Percentiles rank a stretch among this genome's conserved stretches.
Evolutionary conservation across 2,113 vertebrate species (phyloP).

Genomic region (Carassius gibelio): DNA sequence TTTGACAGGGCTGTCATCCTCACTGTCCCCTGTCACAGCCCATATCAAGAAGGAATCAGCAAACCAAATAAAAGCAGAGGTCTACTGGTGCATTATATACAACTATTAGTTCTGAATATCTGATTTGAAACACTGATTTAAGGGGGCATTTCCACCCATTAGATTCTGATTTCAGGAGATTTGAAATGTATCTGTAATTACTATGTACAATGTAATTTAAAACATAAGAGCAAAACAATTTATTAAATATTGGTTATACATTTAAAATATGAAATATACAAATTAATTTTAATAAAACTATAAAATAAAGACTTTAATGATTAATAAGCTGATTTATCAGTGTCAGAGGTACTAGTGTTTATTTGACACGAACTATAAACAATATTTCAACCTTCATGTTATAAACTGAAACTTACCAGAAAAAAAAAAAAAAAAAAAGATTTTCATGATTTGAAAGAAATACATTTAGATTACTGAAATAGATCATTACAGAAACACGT

Average conservation of each 20-base stretch:
- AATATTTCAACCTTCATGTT: not conserved
- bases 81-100: not conserved
- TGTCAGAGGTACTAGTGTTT: not conserved
- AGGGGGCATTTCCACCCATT: not conserved
- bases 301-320: not conserved
- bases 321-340: not conserved
- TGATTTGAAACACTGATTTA: not conserved
- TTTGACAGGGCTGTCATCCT: slow-evolving; percentile 75
- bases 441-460: not conserved
- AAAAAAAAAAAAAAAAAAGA: no score
- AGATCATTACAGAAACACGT: not conserved
- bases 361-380: not conserved
- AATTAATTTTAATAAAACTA: not conserved
- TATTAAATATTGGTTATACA: no score
- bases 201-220: not conserved
- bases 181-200: not conserved
- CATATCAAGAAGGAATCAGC: slow-evolving; percentile 13
- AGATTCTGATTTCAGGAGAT: slow-evolving; percentile 7
- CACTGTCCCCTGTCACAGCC: slow-evolving; percentile 82
- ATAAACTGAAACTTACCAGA: not conserved
- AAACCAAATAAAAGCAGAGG: not conserved
- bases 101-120: not conserved
- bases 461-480: not conserved
- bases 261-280: not conserved
- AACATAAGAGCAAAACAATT: not conserved